These are phyloP conservation scores for Drosophila nannoptera DNA, from an alignment of 1,140 invertebrate species.

Conservation along the genomic window DNA sequence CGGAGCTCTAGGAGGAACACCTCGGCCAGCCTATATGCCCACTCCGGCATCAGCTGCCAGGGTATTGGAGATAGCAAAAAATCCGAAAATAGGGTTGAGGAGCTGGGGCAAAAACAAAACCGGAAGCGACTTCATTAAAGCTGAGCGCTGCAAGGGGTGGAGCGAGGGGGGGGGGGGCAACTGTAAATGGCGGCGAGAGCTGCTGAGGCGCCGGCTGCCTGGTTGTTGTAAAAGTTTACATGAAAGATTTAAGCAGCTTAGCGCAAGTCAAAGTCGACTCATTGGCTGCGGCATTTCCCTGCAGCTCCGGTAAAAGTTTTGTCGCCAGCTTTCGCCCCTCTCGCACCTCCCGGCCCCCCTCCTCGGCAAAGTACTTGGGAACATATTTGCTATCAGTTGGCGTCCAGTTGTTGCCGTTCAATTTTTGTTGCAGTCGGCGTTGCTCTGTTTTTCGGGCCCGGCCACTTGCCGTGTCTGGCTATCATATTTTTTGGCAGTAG, in stretches of 20 bases:
- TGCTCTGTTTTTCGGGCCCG: conserved; percentile 45
- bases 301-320: conserved; percentile 62
- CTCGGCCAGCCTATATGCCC: background rate
- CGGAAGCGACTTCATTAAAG: conserved; percentile 69
- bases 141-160: conserved; percentile 33
- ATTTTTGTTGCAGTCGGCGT: background rate
- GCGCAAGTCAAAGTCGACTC: conserved; percentile 63
- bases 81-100: conserved; percentile 9
- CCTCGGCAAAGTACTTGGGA: conserved; percentile 73
- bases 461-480: conserved; percentile 65
- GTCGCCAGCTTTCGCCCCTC: conserved; percentile 59
- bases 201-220: background rate
- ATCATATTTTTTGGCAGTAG: conserved; percentile 36
- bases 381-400: conserved; percentile 77
- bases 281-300: conserved; percentile 29
- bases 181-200: no score
- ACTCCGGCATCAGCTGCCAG: background rate
- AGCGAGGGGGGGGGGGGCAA: conserved; percentile 16
- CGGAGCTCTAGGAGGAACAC: no score
- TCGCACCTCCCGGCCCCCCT: no score
- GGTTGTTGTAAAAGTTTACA: conserved; percentile 62
- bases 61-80: background rate
- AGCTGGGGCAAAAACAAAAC: conserved; percentile 32
- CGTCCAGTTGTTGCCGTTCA: conserved; percentile 60
- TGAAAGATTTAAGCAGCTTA: conserved; percentile 74